Base-by-base conservation (phyloP, 2,888 invertebrate genomes). In the Chymomyza procnemis region DNA sequence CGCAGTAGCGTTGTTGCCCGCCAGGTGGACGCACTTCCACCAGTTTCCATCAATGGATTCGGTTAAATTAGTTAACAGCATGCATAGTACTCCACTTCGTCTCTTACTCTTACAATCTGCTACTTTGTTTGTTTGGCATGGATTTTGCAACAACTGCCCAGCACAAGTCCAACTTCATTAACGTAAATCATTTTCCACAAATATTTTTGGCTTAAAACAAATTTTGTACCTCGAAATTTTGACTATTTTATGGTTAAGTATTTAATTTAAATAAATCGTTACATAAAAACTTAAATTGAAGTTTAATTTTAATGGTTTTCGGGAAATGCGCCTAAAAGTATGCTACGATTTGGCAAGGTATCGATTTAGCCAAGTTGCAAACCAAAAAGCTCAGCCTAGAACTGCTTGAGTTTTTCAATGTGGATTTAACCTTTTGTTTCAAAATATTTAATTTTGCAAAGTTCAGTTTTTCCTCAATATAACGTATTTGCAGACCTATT, bases 261-360 rank as follows among this genome's bases (percentile, higher is more conserved):
- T 87, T 81, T 81, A 81, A 81, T 74, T 79, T 66, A 79, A 81
- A 85, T 85, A 87, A 75, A 76, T 67, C 78, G 74, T 81, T 85
- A 61, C 79, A 69, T 58, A 71, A 41, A n/a, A 41, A 41, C 34
- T 12, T 12, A 67, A 54, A 57, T 50, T 22, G 1, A 1, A 18
- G 1, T 5, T 1, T 3, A 0, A 4, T 16, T 64, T 34, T 21
- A n/a, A n/a, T n/a, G n/a, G n/a, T 48, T 50, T 50, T 18, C 8
- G 0, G 14, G n/a, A n/a, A n/a, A n/a, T n/a, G n/a, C 21, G 80
- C 81, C 80, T 62, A 41, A 73, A 79, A 78, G 67, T 78, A 78
- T 69, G 69, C 75, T 70, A 62, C 50, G 50, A 1, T 18, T 14
- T 0, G 4, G 4, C 4, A 0, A 3, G 4, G 48, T 14, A 26